These are phyloP conservation scores for Drosophila meridiana DNA, from an alignment of 2,888 invertebrate genomes.

Conservation along the genomic window DNA sequence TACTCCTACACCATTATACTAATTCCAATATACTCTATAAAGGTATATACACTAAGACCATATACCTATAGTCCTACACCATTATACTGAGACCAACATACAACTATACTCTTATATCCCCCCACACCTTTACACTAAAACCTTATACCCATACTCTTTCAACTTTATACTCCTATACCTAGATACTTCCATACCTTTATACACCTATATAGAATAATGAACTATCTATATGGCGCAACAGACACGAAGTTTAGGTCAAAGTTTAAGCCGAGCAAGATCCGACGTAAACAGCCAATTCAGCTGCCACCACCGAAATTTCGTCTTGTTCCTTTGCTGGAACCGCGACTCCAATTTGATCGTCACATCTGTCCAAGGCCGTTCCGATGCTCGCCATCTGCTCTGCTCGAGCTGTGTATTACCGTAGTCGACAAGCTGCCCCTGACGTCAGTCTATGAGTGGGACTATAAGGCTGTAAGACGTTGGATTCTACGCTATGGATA, in stretches of 20 bases:
- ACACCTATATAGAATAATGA: slow-evolving; percentile 34
- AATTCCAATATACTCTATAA: too few species aligned
- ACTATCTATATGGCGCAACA: slow-evolving; percentile 61
- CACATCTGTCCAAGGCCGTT: slow-evolving; percentile 64
- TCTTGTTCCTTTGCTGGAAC: slow-evolving; percentile 19
- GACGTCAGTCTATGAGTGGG: slow-evolving; percentile 86
- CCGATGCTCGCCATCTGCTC: slow-evolving; percentile 69
- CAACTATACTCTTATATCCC: background rate
- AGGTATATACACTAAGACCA: background rate
- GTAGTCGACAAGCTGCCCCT: slow-evolving; percentile 84
- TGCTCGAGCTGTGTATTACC: slow-evolving; percentile 81
- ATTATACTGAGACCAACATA: background rate
- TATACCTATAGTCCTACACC: background rate
- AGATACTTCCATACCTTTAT: background rate
- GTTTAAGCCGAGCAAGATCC: background rate
- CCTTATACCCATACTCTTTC: background rate
- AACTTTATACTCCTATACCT: background rate
- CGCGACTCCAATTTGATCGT: slow-evolving; percentile 33
- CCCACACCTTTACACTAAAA: background rate
- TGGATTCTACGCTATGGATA: slow-evolving; percentile 86
- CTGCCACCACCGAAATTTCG: slow-evolving; percentile 39
- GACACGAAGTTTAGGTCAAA: slow-evolving; percentile 57
- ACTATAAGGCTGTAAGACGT: slow-evolving; percentile 83
- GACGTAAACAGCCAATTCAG: background rate
- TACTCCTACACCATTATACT: background rate